phyloP scores from a whole-genome alignment of 2,113 vertebrate species.

The Podarcis cretensis region DNA sequence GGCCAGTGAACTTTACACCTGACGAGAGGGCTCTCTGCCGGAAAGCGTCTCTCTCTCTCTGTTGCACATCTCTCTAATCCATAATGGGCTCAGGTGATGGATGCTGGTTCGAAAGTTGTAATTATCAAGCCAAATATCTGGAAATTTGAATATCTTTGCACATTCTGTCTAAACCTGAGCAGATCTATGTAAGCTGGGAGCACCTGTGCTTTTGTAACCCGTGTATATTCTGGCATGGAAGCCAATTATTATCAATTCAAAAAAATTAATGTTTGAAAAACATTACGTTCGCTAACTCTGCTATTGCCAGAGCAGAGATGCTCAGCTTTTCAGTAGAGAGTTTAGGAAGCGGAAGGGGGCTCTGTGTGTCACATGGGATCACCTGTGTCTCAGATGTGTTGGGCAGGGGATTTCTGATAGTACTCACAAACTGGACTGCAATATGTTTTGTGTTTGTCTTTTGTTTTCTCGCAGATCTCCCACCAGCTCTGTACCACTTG shows the following conservation, averaged over 20 bases:
- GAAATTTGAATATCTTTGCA: background rate
- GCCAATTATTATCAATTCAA: background rate
- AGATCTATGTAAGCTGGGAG: background rate
- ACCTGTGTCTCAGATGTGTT: background rate
- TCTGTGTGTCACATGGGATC: background rate
- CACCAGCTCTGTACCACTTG: constrained; percentile 88
- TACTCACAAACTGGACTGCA: background rate
- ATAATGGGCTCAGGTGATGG: background rate
- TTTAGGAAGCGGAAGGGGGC: background rate
- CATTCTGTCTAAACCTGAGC: background rate
- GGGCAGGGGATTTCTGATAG: background rate
- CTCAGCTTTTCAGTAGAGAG: background rate
- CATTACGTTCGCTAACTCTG: background rate
- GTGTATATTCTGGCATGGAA: background rate
- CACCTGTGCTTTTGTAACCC: background rate
- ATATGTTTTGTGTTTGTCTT: background rate
- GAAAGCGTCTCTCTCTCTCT: background rate
- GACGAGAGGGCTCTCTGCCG: too few relatives aligned
- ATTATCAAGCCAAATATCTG: background rate
- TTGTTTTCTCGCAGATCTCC: constrained; percentile 83
- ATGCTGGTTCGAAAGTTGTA: background rate
- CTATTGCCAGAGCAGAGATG: background rate
- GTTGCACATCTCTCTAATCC: background rate
- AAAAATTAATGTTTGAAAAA: background rate
- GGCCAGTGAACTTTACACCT: background rate